phyloP scores from a whole-genome alignment of 92 coral and sea anemone species.

The Siderastrea radians region DNA sequence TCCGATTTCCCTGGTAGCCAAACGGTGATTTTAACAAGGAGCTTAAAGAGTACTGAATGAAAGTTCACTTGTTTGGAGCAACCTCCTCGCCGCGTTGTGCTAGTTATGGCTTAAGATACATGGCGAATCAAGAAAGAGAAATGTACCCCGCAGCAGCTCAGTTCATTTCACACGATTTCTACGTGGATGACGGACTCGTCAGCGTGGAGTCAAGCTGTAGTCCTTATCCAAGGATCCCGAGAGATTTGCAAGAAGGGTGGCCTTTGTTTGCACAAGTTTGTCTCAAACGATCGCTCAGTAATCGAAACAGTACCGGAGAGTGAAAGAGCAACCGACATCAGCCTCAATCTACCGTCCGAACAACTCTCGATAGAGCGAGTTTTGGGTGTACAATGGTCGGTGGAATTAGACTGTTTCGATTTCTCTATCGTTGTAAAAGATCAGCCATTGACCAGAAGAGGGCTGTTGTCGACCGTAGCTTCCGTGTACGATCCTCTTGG shows the following conservation, averaged over 20 bases:
- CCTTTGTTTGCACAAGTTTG: slow-evolving; percentile 47
- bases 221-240: slow-evolving; percentile 24
- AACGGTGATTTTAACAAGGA: slow-evolving; percentile 15
- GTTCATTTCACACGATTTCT: slow-evolving; percentile 23
- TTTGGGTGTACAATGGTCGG: no score
- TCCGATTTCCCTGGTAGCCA: slow-evolving; percentile 36
- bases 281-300: slow-evolving; percentile 52
- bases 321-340: no score
- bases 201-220: slow-evolving; percentile 44
- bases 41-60: slow-evolving; percentile 35
- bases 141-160: slow-evolving; percentile 15
- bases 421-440: slow-evolving; percentile 8
- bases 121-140: slow-evolving; percentile 26
- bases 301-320: no score
- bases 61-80: slow-evolving; percentile 29
- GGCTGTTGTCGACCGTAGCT: not conserved
- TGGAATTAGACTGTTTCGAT: slow-evolving; percentile 38
- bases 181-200: slow-evolving; percentile 45
- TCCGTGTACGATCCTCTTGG: slow-evolving; percentile 30
- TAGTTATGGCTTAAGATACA: slow-evolving; percentile 32
- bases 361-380: no score
- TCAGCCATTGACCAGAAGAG: slow-evolving; percentile 21
- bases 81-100: slow-evolving; percentile 35
- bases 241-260: slow-evolving; percentile 40
- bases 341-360: no score